phyloP scores from a whole-genome alignment of 2,797 vertebrate species.

The Setipinna tenuifilis region DNA sequence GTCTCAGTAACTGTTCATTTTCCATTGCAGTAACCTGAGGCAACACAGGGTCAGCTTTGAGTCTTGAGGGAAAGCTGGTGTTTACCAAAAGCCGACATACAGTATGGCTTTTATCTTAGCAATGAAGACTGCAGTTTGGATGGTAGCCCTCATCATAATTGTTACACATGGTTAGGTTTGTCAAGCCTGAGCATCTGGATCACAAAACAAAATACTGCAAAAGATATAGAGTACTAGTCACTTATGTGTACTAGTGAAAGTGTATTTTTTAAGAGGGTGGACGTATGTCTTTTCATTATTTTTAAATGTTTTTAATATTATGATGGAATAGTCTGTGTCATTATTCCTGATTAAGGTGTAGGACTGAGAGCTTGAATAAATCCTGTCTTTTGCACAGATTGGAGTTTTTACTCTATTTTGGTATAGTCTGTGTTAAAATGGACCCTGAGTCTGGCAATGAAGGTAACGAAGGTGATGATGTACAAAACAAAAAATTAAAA shows the following conservation, averaged over 20 bases:
- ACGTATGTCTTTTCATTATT: too few relatives aligned
- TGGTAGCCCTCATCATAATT: slow-evolving; percentile 14
- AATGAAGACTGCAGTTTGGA: not conserved
- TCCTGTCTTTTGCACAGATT: too few relatives aligned
- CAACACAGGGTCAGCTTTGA: not conserved
- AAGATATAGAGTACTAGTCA: not conserved
- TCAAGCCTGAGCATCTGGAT: not conserved
- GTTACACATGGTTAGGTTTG: not conserved
- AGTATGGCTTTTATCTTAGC: not conserved
- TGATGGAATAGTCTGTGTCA: too few relatives aligned
- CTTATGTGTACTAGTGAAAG: too few relatives aligned
- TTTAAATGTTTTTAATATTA: too few relatives aligned
- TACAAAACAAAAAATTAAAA: slow-evolving; percentile 44
- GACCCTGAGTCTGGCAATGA: too few relatives aligned
- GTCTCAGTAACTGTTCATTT: not conserved
- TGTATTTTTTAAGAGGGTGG: too few relatives aligned
- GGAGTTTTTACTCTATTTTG: too few relatives aligned
- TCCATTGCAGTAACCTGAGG: not conserved
- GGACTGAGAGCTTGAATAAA: too few relatives aligned
- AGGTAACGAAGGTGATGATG: too few relatives aligned
- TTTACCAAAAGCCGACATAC: not conserved
- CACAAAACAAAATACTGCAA: not conserved
- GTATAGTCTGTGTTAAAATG: too few relatives aligned
- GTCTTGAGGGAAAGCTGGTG: not conserved
- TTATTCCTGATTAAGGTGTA: too few relatives aligned